phyloP scores from a whole-genome alignment of 2,888 invertebrate species.

The Sylvicola cinctus region DNA sequence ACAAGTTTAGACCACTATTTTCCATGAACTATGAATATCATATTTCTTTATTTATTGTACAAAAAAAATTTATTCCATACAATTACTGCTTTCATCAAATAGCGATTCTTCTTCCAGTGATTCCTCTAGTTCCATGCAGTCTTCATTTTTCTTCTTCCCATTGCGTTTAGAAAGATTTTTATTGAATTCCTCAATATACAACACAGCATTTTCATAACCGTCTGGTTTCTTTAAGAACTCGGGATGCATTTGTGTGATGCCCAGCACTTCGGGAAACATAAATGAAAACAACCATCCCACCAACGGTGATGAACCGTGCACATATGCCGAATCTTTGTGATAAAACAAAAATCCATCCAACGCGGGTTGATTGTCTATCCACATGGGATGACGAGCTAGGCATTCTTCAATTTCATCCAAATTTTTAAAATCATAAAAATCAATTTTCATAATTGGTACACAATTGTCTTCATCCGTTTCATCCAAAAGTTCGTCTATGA shows the following conservation, averaged over 20 bases:
- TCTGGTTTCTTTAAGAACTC: conserved; percentile 24
- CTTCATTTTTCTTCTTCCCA: no score
- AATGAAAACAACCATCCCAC: conserved; percentile 82
- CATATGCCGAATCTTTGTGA: conserved; percentile 64
- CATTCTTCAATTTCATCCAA: conserved; percentile 10
- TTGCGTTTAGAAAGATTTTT: conserved; percentile 13
- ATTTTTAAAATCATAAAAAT: conserved; percentile 16
- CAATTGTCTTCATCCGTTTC: conserved; percentile 11
- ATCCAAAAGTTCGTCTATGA: conserved; percentile 31
- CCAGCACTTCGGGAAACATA: conserved; percentile 66
- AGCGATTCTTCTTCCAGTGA: no score
- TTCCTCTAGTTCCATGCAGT: no score
- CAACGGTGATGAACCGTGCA: conserved; percentile 59
- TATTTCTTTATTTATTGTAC: no score
- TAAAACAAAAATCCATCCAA: conserved; percentile 85
- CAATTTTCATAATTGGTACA: conserved; percentile 13
- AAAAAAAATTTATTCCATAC: no score
- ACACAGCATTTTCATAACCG: conserved; percentile 26
- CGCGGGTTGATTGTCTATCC: conserved; percentile 22
- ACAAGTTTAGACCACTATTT: no score
- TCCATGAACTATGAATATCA: no score
- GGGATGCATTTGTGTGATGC: conserved; percentile 24
- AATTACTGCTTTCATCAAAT: no score
- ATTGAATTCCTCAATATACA: conserved; percentile 26
- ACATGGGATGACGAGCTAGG: conserved; percentile 17